A percentile compares a stretch with the other conserved stretches of the same genome.
phyloP scores from a whole-genome alignment of 2,888 invertebrate genomes.

The Eucera pruinosa region DNA sequence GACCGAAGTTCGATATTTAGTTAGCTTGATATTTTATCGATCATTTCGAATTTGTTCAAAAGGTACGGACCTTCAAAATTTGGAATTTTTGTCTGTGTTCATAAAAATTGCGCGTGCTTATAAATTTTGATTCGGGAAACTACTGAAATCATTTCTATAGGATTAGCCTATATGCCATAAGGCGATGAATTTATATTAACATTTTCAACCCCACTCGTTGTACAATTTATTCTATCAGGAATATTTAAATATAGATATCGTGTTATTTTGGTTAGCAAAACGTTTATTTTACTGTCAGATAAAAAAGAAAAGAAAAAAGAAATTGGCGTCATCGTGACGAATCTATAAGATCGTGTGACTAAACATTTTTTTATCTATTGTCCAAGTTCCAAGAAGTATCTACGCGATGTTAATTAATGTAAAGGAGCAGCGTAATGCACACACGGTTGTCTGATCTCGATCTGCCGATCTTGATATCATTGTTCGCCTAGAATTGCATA shows the following conservation, averaged over 20 bases:
- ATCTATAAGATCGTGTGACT: constrained; percentile 32
- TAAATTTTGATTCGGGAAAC: too few relatives aligned
- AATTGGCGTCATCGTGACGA: constrained; percentile 21
- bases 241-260: neutral
- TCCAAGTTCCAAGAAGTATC: constrained; percentile 32
- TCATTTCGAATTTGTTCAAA: too few relatives aligned
- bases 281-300: neutral
- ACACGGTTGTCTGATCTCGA: constrained; percentile 27
- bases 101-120: too few relatives aligned
- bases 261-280: neutral
- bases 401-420: constrained; percentile 50
- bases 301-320: neutral
- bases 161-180: too few relatives aligned
- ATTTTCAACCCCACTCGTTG: too few relatives aligned
- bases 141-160: too few relatives aligned
- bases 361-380: constrained; percentile 36
- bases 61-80: too few relatives aligned
- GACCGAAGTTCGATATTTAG: too few relatives aligned
- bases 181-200: too few relatives aligned
- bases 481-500: constrained; percentile 43
- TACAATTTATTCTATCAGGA: too few relatives aligned
- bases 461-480: constrained; percentile 51
- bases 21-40: too few relatives aligned
- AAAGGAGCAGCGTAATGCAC: constrained; percentile 20
- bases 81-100: too few relatives aligned